These are phyloP conservation scores for Ephestia elutella DNA, from an alignment of 1,140 invertebrate genomes.

Conservation along the genomic window DNA sequence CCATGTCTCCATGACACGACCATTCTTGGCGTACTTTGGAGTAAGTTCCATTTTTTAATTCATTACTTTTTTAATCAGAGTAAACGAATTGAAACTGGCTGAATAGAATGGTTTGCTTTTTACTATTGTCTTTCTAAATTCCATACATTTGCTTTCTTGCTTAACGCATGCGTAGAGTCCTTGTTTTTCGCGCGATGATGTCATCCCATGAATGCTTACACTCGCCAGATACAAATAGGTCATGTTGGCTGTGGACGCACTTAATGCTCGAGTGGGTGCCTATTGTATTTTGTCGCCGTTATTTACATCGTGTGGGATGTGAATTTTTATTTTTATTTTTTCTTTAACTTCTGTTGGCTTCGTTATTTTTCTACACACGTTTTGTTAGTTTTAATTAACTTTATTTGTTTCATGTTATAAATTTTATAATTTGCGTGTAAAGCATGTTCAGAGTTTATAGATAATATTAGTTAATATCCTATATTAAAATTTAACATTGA, in stretches of 20 bases:
- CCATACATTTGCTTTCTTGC: background rate
- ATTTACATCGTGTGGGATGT: background rate
- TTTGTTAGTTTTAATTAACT: background rate
- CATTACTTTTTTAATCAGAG: background rate
- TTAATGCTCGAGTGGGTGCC: slow-evolving; percentile 1
- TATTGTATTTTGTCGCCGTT: background rate
- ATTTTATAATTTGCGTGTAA: slow-evolving; percentile 6
- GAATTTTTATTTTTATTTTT: background rate
- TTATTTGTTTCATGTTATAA: too few species aligned
- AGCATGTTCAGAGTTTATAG: slow-evolving; percentile 3
- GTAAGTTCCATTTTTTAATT: slow-evolving; percentile 24
- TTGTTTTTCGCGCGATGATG: slow-evolving; percentile 8
- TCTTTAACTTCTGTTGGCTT: background rate
- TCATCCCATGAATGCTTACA: slow-evolving; percentile 6
- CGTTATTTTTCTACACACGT: background rate
- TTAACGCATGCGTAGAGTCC: background rate
- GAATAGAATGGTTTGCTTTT: background rate
- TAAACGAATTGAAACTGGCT: background rate
- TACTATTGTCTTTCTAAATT: background rate
- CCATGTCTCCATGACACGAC: slow-evolving; percentile 37
- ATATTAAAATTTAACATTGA: too few species aligned
- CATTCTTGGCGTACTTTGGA: slow-evolving; percentile 36
- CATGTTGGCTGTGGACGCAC: background rate
- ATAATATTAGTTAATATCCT: slow-evolving; percentile 1
- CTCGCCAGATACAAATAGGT: slow-evolving; percentile 4